Percentiles rank a stretch among this genome's conserved stretches.
Evolutionary conservation across 2,113 vertebrate genomes (phyloP).

Genomic region (Isichthys henryi): DNA sequence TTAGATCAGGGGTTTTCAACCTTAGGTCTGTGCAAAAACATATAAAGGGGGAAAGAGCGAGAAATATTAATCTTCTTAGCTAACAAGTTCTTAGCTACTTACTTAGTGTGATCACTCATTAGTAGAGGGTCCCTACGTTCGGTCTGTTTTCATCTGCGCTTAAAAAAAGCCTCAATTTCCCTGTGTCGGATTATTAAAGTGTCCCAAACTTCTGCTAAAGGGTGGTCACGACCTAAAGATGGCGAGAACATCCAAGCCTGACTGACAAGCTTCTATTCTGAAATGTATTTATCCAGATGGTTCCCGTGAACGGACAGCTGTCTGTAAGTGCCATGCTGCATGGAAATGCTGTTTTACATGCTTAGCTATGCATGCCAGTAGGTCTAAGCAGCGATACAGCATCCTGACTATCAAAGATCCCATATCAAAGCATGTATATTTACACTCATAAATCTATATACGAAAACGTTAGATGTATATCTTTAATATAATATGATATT

Average conservation of each 20-base stretch:
- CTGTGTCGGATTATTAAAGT: constrained; percentile 22
- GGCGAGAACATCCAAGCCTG: constrained; percentile 18
- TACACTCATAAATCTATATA: constrained; percentile 40
- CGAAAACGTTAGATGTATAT: constrained; percentile 33
- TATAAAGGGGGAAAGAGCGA: not conserved
- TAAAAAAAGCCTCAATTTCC: not conserved
- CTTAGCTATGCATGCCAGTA: constrained; percentile 76
- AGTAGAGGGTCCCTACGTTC: not conserved
- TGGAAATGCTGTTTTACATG: constrained; percentile 79
- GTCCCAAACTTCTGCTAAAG: constrained; percentile 48
- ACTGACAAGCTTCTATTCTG: constrained; percentile 35
- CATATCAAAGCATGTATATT: constrained; percentile 56
- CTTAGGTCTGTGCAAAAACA: not conserved
- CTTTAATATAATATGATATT: constrained; percentile 52
- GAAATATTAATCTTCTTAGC: not conserved
- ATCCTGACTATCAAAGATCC: constrained; percentile 52
- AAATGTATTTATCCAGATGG: constrained; percentile 45
- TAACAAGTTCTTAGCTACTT: not conserved
- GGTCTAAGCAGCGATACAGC: constrained; percentile 61
- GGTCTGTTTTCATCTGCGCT: not conserved
- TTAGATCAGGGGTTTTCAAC: constrained; percentile 45
- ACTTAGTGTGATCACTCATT: not conserved
- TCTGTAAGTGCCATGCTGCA: constrained; percentile 83
- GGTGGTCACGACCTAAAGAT: constrained; percentile 40
- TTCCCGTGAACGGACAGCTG: constrained; percentile 64